Base-by-base conservation (phyloP, 1,140 invertebrate genomes). In the Hestina assimilis region DNA sequence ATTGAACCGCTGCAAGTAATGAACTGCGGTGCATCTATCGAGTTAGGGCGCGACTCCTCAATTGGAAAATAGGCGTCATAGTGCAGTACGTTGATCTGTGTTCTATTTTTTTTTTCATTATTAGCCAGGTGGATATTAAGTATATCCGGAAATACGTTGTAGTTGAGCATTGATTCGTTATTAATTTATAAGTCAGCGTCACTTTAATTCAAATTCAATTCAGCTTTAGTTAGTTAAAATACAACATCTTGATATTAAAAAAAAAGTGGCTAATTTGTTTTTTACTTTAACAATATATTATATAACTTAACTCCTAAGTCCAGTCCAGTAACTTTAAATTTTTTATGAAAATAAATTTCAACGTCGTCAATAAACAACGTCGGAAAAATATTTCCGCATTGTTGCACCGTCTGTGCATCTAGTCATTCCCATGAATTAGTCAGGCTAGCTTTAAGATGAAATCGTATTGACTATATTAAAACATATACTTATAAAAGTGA, bases 61-160 rank as follows among this genome's bases (percentile, higher is more conserved):
- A 72, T 72, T 72, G 66, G 53, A 63, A 72, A 72, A 72, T 69
- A 66, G 59, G 53, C 51, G 47, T 56, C 48, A 51, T 48, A 57
- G 23, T 46, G 51, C 51, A 54, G 69, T 63, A 55, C 66, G 61
- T 62, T 66, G 66, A 65, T 69, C 66, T 54, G 42, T 64, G 65
- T 45, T 67, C 65, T 51, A 67, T 54, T 60, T 64, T 42, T 42
- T 51, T 63, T 63, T 59, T 43, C 50, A 41, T 47, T 38, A 56
- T 47, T 40, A 38, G 15, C 33, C 9, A 19, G 33, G n/a, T n/a
- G n/a, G n/a, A n/a, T n/a, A n/a, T n/a, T n/a, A n/a, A 17, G 33
- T 38, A 19, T 38, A 38, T 38, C 9, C 33, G 33, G 33, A 17
- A 20, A 38, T 17, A 11, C 9, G 11, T 42, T 24, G 9, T 11